Percentiles rank a stretch among this genome's conserved stretches.
These are phyloP conservation scores for Clarias magur DNA, from an alignment of 2,113 vertebrate species.

Conservation along the genomic window DNA sequence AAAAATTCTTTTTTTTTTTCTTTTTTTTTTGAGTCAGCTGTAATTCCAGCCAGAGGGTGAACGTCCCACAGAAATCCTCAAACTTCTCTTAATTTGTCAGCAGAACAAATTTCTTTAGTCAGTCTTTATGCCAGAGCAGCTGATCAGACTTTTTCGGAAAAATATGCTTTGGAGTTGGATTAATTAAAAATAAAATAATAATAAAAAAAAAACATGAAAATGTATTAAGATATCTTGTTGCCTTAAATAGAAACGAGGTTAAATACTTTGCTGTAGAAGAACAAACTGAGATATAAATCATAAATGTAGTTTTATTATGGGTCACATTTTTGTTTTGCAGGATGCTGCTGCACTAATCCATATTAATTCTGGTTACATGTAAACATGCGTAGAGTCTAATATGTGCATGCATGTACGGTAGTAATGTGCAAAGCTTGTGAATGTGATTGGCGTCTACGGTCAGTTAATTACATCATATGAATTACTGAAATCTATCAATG, in stretches of 20 bases:
- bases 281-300: neutral
- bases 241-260: neutral
- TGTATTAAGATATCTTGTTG: neutral
- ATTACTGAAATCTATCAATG: neutral
- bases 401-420: neutral
- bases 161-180: neutral
- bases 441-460: neutral
- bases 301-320: neutral
- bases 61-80: neutral
- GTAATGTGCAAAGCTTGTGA: neutral
- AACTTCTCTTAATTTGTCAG: conserved; percentile 8
- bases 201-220: too few relatives aligned
- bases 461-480: neutral
- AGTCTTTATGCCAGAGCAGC: neutral
- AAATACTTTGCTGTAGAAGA: neutral
- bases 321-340: neutral
- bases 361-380: neutral
- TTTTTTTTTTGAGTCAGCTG: neutral
- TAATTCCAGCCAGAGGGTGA: neutral
- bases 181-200: too few relatives aligned
- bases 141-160: neutral
- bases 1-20: neutral
- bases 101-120: neutral
- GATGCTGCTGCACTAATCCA: neutral
- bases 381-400: neutral